Conservation (phyloP, 2,797 vertebrate species). For the Carcharodon carcharias region DNA sequence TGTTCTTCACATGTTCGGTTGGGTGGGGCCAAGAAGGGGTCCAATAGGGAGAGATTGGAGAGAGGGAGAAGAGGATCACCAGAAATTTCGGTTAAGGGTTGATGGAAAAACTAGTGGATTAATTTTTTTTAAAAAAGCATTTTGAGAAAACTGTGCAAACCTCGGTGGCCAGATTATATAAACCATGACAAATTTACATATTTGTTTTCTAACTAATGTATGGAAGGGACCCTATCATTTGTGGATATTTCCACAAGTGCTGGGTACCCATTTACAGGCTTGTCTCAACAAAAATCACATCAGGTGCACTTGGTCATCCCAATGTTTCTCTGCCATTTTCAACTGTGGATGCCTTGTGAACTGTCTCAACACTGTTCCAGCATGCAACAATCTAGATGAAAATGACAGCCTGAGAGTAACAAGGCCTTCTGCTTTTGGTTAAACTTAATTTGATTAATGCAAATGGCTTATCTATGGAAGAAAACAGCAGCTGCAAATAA, state of each 20-base stretch:
- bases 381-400: not conserved
- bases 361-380: not conserved
- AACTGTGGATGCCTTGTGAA: not conserved
- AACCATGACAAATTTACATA: not conserved
- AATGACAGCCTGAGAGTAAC: not conserved
- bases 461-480: not conserved
- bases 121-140: not conserved
- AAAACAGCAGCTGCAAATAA: slow-evolving; percentile 5
- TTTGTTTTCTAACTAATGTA: not conserved
- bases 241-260: not conserved
- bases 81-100: not conserved
- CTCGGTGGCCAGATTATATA: not conserved
- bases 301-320: not conserved
- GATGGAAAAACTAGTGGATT: not conserved
- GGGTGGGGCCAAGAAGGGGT: too few species aligned
- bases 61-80: not conserved
- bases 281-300: not conserved
- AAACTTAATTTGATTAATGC: not conserved
- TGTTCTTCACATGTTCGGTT: too few species aligned
- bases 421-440: not conserved
- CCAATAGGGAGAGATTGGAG: too few species aligned
- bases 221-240: not conserved
- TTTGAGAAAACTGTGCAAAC: not conserved
- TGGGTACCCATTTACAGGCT: not conserved
- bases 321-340: not conserved